Evolutionary conservation across 1,140 invertebrate genomes (phyloP).

Genomic region (Bilobella aurantiaca): DNA sequence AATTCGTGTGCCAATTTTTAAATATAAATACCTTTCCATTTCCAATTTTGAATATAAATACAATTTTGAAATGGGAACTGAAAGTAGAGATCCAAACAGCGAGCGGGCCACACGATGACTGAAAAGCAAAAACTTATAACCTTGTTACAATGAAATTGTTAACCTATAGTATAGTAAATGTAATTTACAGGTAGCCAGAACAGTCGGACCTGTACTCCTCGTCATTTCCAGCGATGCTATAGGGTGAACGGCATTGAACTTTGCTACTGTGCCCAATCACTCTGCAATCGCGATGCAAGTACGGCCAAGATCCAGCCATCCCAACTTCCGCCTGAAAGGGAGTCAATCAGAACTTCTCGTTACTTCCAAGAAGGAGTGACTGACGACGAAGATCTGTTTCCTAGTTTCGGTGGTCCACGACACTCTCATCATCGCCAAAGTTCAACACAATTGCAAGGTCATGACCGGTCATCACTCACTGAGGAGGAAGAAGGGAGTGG

Average conservation of each 20-base stretch:
- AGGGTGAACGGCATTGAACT: conserved; percentile 43
- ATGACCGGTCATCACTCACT: too few relatives aligned
- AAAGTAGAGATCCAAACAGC: too few relatives aligned
- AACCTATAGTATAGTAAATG: too few relatives aligned
- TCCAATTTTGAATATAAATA: too few relatives aligned
- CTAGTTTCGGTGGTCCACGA: neutral
- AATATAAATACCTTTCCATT: too few relatives aligned
- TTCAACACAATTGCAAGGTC: neutral
- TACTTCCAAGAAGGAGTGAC: conserved; percentile 20
- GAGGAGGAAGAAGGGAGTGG: too few relatives aligned
- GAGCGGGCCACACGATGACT: too few relatives aligned
- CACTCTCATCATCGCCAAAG: neutral
- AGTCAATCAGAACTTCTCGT: conserved; percentile 7
- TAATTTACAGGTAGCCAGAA: conserved; percentile 43
- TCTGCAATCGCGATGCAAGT: conserved; percentile 42
- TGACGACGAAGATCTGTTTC: conserved; percentile 27
- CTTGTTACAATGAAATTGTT: too few relatives aligned
- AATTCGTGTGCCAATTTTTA: too few relatives aligned
- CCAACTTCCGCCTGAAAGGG: neutral
- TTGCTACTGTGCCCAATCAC: conserved; percentile 45
- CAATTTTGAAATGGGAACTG: too few relatives aligned
- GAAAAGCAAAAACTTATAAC: too few relatives aligned
- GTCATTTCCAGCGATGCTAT: conserved; percentile 43
- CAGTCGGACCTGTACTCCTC: conserved; percentile 43
- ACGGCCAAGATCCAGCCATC: neutral